Conservation (phyloP, 2,113 vertebrate species). For the Parotia lawesii region DNA sequence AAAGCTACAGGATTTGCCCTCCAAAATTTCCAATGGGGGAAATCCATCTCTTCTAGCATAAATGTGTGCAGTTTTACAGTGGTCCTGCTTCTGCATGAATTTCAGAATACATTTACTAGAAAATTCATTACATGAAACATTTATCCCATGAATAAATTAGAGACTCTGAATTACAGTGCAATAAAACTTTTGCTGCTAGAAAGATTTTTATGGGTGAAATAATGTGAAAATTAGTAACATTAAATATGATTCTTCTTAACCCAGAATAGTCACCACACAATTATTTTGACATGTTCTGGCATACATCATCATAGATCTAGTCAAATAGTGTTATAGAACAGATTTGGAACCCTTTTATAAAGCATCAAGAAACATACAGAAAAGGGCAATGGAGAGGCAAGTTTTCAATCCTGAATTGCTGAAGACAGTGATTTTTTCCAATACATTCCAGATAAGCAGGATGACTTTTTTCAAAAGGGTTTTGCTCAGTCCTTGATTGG, state of each 20-base stretch:
- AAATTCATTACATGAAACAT: constrained; percentile 84
- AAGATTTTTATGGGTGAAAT: constrained; percentile 80
- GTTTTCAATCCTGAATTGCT: not conserved
- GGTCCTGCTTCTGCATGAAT: constrained; percentile 62
- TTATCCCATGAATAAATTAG: constrained; percentile 82
- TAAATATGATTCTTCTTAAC: constrained; percentile 78
- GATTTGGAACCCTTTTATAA: constrained; percentile 51
- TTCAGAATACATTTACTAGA: constrained; percentile 77
- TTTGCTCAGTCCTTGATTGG: not conserved
- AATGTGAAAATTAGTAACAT: constrained; percentile 79
- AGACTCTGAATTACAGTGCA: constrained; percentile 72
- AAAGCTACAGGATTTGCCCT: constrained; percentile 44
- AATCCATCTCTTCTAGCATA: constrained; percentile 59
- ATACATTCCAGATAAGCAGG: not conserved
- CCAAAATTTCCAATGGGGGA: constrained; percentile 32
- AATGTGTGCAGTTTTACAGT: constrained; percentile 64
- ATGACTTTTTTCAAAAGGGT: not conserved
- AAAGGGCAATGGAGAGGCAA: constrained; percentile 31
- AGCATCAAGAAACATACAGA: constrained; percentile 41
- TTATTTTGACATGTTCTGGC: constrained; percentile 75
- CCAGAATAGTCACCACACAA: constrained; percentile 71
- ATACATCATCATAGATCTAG: constrained; percentile 68
- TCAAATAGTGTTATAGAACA: constrained; percentile 59
- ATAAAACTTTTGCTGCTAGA: constrained; percentile 79
- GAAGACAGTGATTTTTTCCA: not conserved